These are phyloP conservation scores for Anastrepha obliqua DNA, from an alignment of 1,140 invertebrate genomes.

Conservation along the genomic window DNA sequence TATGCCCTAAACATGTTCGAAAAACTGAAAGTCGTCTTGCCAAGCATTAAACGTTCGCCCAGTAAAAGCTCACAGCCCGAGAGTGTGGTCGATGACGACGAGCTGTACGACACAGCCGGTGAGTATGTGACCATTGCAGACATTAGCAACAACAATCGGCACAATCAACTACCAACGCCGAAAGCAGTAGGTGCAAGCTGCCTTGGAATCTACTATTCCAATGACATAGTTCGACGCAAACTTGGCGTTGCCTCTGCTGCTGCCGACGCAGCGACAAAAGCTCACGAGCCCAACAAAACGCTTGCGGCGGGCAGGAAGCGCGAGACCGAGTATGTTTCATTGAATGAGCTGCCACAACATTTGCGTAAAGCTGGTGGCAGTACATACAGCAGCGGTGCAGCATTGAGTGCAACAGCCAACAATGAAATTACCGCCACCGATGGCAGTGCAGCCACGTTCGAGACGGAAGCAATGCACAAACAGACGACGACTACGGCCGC, in stretches of 20 bases:
- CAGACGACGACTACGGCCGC: slow-evolving; percentile 47
- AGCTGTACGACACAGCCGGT: slow-evolving; percentile 79
- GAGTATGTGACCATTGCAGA: slow-evolving; percentile 91
- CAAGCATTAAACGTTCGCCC: slow-evolving; percentile 76
- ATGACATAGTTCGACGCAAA: slow-evolving; percentile 78
- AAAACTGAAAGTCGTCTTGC: slow-evolving; percentile 79
- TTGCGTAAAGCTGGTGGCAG: slow-evolving; percentile 67
- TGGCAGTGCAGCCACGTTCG: slow-evolving; percentile 47
- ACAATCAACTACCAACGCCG: slow-evolving; percentile 64
- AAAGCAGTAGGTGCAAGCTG: slow-evolving; percentile 59
- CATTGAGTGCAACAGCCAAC: slow-evolving; percentile 49
- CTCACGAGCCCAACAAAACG: slow-evolving; percentile 56
- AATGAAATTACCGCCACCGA: slow-evolving; percentile 24
- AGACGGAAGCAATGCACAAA: slow-evolving; percentile 45
- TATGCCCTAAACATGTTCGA: slow-evolving; percentile 75
- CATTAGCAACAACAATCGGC: slow-evolving; percentile 80
- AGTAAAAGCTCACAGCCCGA: slow-evolving; percentile 71
- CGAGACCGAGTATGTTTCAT: slow-evolving; percentile 86
- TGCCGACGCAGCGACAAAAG: neutral
- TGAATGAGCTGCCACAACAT: slow-evolving; percentile 85
- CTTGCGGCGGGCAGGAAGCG: slow-evolving; percentile 55
- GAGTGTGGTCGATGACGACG: slow-evolving; percentile 67
- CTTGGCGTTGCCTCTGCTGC: slow-evolving; percentile 75
- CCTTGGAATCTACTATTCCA: slow-evolving; percentile 76
- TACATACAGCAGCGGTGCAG: neutral